A percentile compares a stretch with the other conserved stretches of the same genome.
Evolutionary conservation across 2,113 vertebrate genomes (phyloP).

Genomic region (Marmota monax): DNA sequence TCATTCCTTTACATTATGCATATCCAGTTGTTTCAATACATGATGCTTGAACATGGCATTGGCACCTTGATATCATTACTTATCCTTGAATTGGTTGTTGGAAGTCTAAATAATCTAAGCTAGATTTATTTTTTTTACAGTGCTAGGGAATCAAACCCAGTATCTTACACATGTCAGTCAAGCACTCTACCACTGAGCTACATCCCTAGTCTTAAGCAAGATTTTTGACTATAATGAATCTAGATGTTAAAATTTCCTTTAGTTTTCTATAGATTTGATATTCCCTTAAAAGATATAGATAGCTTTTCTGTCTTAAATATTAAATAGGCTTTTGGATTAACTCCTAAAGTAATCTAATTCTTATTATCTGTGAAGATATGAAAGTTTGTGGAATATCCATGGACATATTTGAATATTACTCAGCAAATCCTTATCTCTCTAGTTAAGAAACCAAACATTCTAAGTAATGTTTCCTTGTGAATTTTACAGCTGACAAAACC

Average conservation of each 20-base stretch:
- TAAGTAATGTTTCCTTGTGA: not conserved
- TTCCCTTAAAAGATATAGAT: not conserved
- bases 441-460: not conserved
- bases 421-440: constrained; percentile 28
- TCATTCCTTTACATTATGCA: not conserved
- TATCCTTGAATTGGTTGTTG: not conserved
- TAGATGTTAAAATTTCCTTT: not conserved
- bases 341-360: constrained; percentile 2
- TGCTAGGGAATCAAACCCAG: not conserved
- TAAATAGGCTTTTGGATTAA: constrained; percentile 28
- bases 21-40: not conserved
- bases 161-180: no score
- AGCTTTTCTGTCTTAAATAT: not conserved
- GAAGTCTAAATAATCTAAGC: not conserved
- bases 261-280: not conserved
- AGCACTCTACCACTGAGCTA: not conserved
- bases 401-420: constrained; percentile 34
- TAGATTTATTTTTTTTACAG: not conserved
- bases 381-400: not conserved
- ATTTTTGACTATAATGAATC: not conserved
- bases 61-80: not conserved
- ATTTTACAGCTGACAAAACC: constrained; percentile 33
- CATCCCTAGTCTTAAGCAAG: not conserved
- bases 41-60: no score
- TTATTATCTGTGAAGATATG: not conserved